phyloP scores from a whole-genome alignment of 2,888 invertebrate genomes.

The Glyphotaelius pellucidus region DNA sequence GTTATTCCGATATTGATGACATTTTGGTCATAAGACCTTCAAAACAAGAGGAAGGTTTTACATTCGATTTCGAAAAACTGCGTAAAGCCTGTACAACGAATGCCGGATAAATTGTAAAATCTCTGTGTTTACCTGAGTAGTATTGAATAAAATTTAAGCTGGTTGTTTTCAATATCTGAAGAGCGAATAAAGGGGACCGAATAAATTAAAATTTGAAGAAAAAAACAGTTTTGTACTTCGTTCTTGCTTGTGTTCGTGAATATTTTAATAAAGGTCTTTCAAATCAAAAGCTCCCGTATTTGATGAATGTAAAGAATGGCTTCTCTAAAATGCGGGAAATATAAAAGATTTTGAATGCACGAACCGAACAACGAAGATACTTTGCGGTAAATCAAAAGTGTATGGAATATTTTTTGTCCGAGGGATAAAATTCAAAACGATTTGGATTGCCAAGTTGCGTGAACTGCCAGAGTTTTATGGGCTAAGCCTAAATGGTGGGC shows the following conservation, averaged over 20 bases:
- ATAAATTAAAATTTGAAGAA: background rate
- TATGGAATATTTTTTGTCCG: background rate
- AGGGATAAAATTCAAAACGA: background rate
- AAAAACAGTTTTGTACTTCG: background rate
- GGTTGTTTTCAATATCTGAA: background rate
- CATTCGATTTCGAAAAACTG: no score
- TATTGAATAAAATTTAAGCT: background rate
- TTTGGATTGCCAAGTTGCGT: background rate
- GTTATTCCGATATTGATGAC: no score
- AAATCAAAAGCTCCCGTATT: background rate
- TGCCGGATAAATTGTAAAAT: no score
- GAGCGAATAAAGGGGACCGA: background rate
- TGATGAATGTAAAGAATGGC: background rate
- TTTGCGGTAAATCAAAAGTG: background rate
- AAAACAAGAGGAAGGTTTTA: no score
- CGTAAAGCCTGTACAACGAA: no score
- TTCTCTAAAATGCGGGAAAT: conserved; percentile 10
- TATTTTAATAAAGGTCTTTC: background rate
- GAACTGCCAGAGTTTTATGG: background rate
- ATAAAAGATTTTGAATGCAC: background rate
- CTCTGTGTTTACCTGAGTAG: background rate
- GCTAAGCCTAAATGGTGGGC: background rate
- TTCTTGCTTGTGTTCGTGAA: background rate
- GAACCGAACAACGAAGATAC: background rate
- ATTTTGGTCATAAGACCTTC: no score